phyloP scores from a whole-genome alignment of 2,797 vertebrate genomes.

The Pangasius macronema region DNA sequence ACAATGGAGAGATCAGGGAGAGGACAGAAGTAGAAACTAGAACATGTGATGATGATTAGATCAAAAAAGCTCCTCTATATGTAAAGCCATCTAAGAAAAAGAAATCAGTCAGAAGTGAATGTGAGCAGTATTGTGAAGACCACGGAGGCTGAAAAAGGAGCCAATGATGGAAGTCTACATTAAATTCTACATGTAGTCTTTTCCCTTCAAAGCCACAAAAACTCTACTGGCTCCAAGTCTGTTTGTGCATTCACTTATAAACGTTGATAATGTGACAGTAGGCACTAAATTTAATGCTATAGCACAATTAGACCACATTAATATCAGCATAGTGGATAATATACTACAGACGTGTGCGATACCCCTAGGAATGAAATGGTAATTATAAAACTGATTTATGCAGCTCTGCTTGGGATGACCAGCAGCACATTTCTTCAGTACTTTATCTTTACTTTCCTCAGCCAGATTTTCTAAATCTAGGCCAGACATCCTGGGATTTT shows the following conservation, averaged over 20 bases:
- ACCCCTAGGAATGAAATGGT: slow-evolving; percentile 26
- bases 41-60: slow-evolving; percentile 42
- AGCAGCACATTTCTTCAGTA: slow-evolving; percentile 30
- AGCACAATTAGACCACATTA: not conserved
- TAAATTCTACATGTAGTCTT: not conserved
- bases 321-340: not conserved
- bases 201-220: not conserved
- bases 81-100: slow-evolving; percentile 9
- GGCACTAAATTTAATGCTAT: not conserved
- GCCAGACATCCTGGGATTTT: slow-evolving; percentile 62
- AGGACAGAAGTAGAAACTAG: slow-evolving; percentile 18
- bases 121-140: slow-evolving; percentile 23
- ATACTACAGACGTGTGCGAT: not conserved
- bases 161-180: not conserved
- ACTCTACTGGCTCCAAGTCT: not conserved
- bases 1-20: not conserved
- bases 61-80: not conserved
- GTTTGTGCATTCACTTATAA: not conserved
- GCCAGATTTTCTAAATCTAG: slow-evolving; percentile 54
- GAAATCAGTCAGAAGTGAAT: slow-evolving; percentile 45
- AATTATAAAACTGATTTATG: slow-evolving; percentile 42
- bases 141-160: not conserved
- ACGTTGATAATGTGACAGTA: not conserved
- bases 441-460: slow-evolving; percentile 49
- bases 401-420: slow-evolving; percentile 35